phyloP scores from a whole-genome alignment of 1,140 invertebrate genomes.

The Saccostrea glomerata region DNA sequence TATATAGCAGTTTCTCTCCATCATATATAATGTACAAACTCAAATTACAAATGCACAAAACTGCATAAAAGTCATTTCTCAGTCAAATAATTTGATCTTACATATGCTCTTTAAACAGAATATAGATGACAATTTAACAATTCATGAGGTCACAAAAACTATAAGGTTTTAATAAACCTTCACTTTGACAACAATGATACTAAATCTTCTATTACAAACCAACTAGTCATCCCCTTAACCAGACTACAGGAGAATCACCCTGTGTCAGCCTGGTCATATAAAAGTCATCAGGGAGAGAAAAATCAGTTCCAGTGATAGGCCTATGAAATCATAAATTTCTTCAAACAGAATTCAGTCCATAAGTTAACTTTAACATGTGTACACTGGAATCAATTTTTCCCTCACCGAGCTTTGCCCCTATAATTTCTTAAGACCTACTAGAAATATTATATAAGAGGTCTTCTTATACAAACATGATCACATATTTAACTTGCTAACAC shows the following conservation, averaged over 20 bases:
- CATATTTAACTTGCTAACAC: background rate
- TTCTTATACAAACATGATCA: background rate
- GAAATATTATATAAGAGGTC: slow-evolving; percentile 1
- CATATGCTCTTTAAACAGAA: too few species aligned
- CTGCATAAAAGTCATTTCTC: background rate
- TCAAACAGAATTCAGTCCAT: background rate
- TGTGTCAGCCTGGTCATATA: slow-evolving; percentile 43
- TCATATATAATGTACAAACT: background rate
- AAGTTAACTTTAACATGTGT: background rate
- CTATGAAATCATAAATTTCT: background rate
- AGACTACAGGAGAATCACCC: slow-evolving; percentile 44
- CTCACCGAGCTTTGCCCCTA: background rate
- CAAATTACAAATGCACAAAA: background rate
- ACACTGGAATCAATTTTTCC: background rate
- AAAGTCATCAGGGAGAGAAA: background rate
- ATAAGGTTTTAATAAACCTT: slow-evolving; percentile 10
- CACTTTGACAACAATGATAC: background rate
- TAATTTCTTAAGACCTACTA: background rate
- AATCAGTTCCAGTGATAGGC: background rate
- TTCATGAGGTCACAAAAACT: background rate
- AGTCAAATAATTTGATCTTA: background rate
- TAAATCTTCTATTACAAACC: background rate
- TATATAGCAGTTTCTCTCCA: background rate
- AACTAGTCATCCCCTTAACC: background rate
- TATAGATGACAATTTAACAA: background rate